Conservation (phyloP, 2,113 vertebrate genomes). For the Pachypanchax playfairii region DNA sequence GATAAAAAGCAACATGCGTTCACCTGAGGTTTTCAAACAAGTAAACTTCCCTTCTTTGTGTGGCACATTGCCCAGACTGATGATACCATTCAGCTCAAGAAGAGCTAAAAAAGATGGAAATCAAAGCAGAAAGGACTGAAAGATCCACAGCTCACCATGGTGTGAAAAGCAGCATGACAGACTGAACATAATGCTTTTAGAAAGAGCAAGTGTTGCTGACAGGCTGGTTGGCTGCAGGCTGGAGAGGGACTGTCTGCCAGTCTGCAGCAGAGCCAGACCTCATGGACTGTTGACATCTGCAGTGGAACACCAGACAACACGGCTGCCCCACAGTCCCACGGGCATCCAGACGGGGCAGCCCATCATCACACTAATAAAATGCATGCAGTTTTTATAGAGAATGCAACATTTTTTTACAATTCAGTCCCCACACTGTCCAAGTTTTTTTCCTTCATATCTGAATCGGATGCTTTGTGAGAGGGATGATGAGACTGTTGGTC, state of each 20-base stretch:
- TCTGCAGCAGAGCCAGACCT: conserved; percentile 73
- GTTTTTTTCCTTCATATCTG: conserved; percentile 59
- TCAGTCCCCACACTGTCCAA: conserved; percentile 49
- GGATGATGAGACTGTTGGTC: conserved; percentile 55
- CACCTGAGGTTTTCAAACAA: conserved; percentile 47
- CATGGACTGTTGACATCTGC: conserved; percentile 69
- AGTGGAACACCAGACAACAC: conserved; percentile 72
- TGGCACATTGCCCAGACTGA: conserved; percentile 65
- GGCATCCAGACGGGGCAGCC: conserved; percentile 42
- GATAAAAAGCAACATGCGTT: conserved; percentile 59
- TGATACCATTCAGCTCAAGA: conserved; percentile 47
- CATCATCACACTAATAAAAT: conserved; percentile 66
- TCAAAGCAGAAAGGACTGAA: conserved; percentile 40
- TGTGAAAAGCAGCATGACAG: conserved; percentile 68
- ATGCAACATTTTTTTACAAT: conserved; percentile 72
- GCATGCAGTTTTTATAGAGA: conserved; percentile 81
- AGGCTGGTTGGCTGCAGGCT: conserved; percentile 78
- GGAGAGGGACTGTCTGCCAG: conserved; percentile 72
- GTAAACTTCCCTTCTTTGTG: conserved; percentile 53
- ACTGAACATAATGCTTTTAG: conserved; percentile 73
- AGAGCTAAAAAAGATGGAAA: conserved; percentile 46
- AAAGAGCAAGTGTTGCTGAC: conserved; percentile 79
- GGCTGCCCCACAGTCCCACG: conserved; percentile 44
- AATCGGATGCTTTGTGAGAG: conserved; percentile 58
- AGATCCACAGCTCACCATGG: conserved; percentile 49